Evolutionary conservation across 2,113 vertebrate species (phyloP), one percentile per base, ranked within the genome.

Genomic region (Dromiciops gliroides): DNA sequence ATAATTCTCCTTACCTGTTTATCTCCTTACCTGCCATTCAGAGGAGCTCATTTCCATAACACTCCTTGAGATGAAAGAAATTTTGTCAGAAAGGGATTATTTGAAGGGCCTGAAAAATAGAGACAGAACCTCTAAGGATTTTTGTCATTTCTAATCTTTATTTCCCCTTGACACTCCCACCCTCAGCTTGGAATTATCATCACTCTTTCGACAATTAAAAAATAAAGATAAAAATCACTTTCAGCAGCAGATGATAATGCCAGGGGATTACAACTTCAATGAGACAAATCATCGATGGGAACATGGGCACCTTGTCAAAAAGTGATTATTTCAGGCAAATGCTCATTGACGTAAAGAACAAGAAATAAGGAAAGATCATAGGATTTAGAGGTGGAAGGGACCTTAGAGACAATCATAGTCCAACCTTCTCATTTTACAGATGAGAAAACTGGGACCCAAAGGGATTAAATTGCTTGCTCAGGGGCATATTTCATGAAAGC

Each of bases 11-110:
- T 19, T 28, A 47, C 3, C 83, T 50, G 16, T 53, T 44, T 51
- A 56, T 28, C 50, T 22, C 52, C 19, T 90, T 91, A 56, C 48
- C 90, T 90, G 37, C 92, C 91, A 94, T 37, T 49, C 16, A 50
- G 49, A 25, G 51, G 89, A 75, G 51, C 25, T 92, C 56, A 90
- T 94, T 96, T 94, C 88, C 28, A 91, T 91, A 97, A 91, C 89
- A 75, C 51, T 37, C 49, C 93, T 94, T 56, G 31, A 94, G 25
- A 90, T 75, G 47, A 91, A 96, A 97, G 93, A 89, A 94, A 96
- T 91, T 92, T 53, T 92, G 28, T 94, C 52, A 91, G 97, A 56
- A 19, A 90, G 52, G 28, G 93, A 92, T 53, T 90, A 75, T 93
- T 96, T 97, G 89, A 24, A 92, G 95, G 37, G 90, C 60, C n/a